phyloP scores from a whole-genome alignment of 2,113 vertebrate species.

The Seriola quinqueradiata region DNA sequence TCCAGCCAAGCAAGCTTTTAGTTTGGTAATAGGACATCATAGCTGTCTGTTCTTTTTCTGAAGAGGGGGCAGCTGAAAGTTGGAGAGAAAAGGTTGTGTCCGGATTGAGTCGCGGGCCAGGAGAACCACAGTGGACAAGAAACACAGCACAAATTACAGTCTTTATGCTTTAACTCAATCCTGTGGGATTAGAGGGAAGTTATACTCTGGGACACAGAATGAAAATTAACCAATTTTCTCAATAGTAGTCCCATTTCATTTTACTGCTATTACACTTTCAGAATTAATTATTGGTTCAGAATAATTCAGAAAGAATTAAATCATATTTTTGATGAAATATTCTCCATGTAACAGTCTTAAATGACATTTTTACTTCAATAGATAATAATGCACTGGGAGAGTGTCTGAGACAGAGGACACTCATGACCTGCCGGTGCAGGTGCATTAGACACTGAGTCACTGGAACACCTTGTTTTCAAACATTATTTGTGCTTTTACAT shows the following conservation, averaged over 20 bases:
- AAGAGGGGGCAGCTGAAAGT: slow-evolving; percentile 45
- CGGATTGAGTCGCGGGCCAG: slow-evolving; percentile 22
- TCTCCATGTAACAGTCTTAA: not conserved
- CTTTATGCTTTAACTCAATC: slow-evolving; percentile 1
- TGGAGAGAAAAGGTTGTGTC: slow-evolving; percentile 31
- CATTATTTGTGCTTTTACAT: slow-evolving; percentile 20
- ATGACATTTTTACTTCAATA: slow-evolving; percentile 20
- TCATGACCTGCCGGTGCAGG: slow-evolving; percentile 5
- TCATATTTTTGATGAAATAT: not conserved
- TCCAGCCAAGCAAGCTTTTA: slow-evolving; percentile 69
- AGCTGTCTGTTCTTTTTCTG: slow-evolving; percentile 32
- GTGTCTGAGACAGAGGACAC: slow-evolving; percentile 1
- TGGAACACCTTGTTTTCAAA: slow-evolving; percentile 19
- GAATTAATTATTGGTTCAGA: not conserved
- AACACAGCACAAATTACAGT: slow-evolving; percentile 5
- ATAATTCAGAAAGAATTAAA: not conserved
- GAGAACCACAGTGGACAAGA: slow-evolving; percentile 33
- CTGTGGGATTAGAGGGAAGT: not conserved
- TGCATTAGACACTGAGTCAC: slow-evolving; percentile 1
- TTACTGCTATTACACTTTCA: not conserved
- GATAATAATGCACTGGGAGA: not conserved
- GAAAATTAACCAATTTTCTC: slow-evolving; percentile 23
- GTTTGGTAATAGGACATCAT: slow-evolving; percentile 54
- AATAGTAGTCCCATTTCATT: not conserved
- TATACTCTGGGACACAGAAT: not conserved